Evolutionary conservation across 1,140 invertebrate species (phyloP), one percentile per base, ranked within the genome.

Genomic region (Ditylenchus dipsaci): DNA sequence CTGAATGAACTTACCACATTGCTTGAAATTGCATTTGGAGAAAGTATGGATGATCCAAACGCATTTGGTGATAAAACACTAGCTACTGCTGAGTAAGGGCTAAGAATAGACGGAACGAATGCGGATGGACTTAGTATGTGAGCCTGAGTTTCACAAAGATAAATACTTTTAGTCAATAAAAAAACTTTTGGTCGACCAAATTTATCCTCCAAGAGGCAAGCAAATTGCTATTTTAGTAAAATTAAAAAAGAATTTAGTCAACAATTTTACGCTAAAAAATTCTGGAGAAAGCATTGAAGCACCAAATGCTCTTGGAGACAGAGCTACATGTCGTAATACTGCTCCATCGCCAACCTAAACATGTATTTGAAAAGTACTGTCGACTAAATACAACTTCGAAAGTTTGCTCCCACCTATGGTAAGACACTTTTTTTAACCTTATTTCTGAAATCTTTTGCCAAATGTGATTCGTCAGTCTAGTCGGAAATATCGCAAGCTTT

Each of bases 301-400:
- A 45, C 67, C 47, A 67, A 70, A 70, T n/a, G 68, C 68, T 1
- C 49, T 58, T 38, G 68, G 68, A 1, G 68, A 70, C 19, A 70
- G 11, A 13, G 65, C 57, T 23, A 70, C 67, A 21, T 65, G 19
- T 19, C 67, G 33, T 7, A 70, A 30, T 13, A 70, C 56, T n/a
- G 67, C 68, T 3, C 63, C 63, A 21, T 60, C 53, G 30, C 68
- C 27, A 0, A 70, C 21, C 33, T 70, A 65, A 26, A 61, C n/a
- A n/a, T 15, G 21, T 47, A 15, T 21, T 15, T 47, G n/a, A n/a
- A n/a, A n/a, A n/a, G n/a, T n/a, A n/a, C n/a, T n/a, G n/a, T n/a
- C n/a, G n/a, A n/a, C n/a, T n/a, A n/a, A n/a, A n/a, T n/a, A n/a
- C n/a, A n/a, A n/a, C n/a, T n/a, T n/a, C n/a, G n/a, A n/a, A n/a